These are phyloP conservation scores for Tiaroga cobitis DNA, from an alignment of 2,797 vertebrate species.

Conservation along the genomic window DNA sequence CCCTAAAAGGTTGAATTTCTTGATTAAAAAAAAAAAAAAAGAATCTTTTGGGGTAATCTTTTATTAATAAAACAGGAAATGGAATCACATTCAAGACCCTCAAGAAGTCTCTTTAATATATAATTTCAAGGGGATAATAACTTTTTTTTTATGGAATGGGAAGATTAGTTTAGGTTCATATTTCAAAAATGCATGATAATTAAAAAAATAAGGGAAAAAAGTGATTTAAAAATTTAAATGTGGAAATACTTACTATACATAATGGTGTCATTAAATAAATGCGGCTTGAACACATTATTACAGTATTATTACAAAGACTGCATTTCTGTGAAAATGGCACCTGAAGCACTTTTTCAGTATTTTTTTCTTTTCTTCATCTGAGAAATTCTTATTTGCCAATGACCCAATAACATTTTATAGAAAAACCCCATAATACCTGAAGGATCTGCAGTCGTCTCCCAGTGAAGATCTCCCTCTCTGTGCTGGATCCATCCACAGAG, in stretches of 20 bases:
- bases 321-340: neutral
- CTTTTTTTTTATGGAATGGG: neutral
- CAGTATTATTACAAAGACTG: neutral
- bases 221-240: too few relatives aligned
- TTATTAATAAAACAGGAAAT: neutral
- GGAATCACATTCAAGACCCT: neutral
- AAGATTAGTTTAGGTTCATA: neutral
- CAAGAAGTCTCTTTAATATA: neutral
- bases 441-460: constrained; percentile 86
- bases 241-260: neutral
- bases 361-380: neutral
- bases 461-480: constrained; percentile 88
- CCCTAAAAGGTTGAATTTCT: neutral
- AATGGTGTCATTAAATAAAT: neutral
- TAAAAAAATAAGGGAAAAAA: neutral
- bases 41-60: neutral
- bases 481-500: constrained; percentile 94
- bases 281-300: neutral
- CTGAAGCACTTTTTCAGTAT: neutral
- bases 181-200: neutral
- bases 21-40: neutral
- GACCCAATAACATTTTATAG: neutral
- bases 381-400: neutral
- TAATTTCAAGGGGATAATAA: neutral
- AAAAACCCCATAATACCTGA: constrained; percentile 71